Evolutionary conservation across 2,797 vertebrate genomes (phyloP), one percentile per base, ranked within the genome.

Genomic region (Propithecus perrieri): DNA sequence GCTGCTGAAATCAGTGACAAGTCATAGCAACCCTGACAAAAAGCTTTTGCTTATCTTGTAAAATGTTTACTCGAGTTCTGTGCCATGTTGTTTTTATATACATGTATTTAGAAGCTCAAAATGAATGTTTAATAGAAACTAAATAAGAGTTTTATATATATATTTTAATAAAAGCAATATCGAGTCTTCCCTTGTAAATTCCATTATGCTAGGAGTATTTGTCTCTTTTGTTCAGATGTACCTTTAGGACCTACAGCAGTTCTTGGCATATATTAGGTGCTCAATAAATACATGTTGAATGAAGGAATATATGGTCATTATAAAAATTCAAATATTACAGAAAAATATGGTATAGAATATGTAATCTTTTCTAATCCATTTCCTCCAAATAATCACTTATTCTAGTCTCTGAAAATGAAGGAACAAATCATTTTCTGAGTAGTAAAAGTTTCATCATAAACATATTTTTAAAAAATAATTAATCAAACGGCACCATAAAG

Each of bases 1-100:
- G 24, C 57, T 94, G 7, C 14, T 93, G 57, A 95, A 96, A 86
- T 96, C 38, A 91, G 18, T 53, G 71, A 85, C 28, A 79, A 83
- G 30, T 91, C 28, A 76, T 61, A 86, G 18, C 20, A 63, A 81
- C 33, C 13, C 22, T 90, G 35, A 79, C 12, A 65, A 43, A 81
- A 91, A 81, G 3, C 4, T 53, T 95, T 43, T 95, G 33, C 11
- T 59, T 53, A 24, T 50, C 12, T 24, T 71, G 69, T 50, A 8
- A 46, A 74, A 63, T n/a, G 12, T 80, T 81, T 92, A 35, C 46
- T 91, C 30, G n/a, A 85, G 38, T 76, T 75, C 59, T 86, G 5
- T 61, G 14, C n/a, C 30, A 59, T 87, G 30, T 59, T 95, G n/a
- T 43, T 75, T 94, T 88, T 89, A 55, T 46, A 65, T 43, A 53